Evolutionary conservation across 1,140 invertebrate genomes (phyloP), one percentile per base, ranked within the genome.

Genomic region (Cepaea nemoralis): DNA sequence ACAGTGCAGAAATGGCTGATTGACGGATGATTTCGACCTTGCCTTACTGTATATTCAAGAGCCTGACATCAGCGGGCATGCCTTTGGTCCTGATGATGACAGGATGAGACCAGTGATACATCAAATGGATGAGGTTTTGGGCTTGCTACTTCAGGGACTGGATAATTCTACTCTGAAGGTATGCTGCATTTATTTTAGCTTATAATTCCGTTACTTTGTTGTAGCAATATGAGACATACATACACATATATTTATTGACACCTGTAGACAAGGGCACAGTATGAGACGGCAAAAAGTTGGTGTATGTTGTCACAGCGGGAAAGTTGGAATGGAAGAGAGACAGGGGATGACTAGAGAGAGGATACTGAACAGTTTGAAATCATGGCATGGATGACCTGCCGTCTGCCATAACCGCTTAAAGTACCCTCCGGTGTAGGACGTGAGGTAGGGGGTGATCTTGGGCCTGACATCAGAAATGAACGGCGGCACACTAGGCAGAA

Each of bases 31-130:
- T 89, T 85, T 89, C 8, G 85, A 90, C 79, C 90, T 95, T 75
- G 93, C 94, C 5, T 92, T 94, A 85, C 59, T 95, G 22, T 96
- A 96, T 85, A 94, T 95, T 85, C 93, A 95, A 85, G 94, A 95
- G 87, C 95, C 95, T 0, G 95, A 96, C 88, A 88, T 89, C 10
- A 91, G 92, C 81, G 94, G 91, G 19, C 91, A 92, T 83, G 71
- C 45, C 0, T 86, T 82, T n/a, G 92, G 92, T n/a, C 89, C 91
- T 10, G 82, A 88, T n/a, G 87, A 86, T 24, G 19, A 42, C 16
- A 83, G 91, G 63, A 37, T 85, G 2, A 70, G 59, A 12, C 22
- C 69, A n/a, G 39, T 40, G 19, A 63, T 81, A 45, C 50, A 55
- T 59, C 63, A 85, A 35, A 85, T 89, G 84, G 86, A 89, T 82